Evolutionary conservation across 1,140 invertebrate genomes (phyloP), one percentile per base, ranked within the genome.

Genomic region (Anoplophora glabripennis): DNA sequence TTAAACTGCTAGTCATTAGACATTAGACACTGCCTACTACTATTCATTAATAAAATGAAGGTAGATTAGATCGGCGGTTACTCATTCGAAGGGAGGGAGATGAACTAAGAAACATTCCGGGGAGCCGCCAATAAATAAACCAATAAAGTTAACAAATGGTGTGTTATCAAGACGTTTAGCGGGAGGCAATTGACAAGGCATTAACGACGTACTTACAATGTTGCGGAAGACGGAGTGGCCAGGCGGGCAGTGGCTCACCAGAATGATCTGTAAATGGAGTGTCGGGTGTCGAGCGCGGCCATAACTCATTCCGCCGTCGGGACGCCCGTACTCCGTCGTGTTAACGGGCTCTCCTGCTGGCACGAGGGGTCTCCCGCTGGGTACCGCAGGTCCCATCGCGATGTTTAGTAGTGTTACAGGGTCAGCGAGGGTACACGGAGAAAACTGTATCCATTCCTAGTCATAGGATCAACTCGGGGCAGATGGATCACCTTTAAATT

Each of bases 241-340:
- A 73, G 70, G 73, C 68, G 77, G 78, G 78, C 65, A 69, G 68
- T 67, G 71, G 79, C 78, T 78, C 78, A 77, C 76, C 75, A 74
- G 77, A 80, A 81, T 80, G 77, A 78, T 81, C 78, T 80, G 79
- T 79, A 80, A 81, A 81, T 80, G 78, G 79, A 80, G 78, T 77
- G 74, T 72, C 73, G 75, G 73, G 71, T 69, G 69, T 74, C 72
- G 65, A 69, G 74, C 72, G 56, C 70, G 70, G 75, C 67, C 59
- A 73, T 73, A 72, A 72, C 58, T 73, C 72, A 73, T 69, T 64
- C 66, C 64, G 61, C 15, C 40, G 52, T 42, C 38, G 52, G 38
- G 52, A 38, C 8, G 28, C 21, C 12, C 21, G 17, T 18, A 18
- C 21, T 18, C 12, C 52, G 52, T 44, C 52, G 40, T 54, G 52